Evolutionary conservation across 2,113 vertebrate genomes (phyloP), one percentile per base, ranked within the genome.

Genomic region (Sander lucioperca): DNA sequence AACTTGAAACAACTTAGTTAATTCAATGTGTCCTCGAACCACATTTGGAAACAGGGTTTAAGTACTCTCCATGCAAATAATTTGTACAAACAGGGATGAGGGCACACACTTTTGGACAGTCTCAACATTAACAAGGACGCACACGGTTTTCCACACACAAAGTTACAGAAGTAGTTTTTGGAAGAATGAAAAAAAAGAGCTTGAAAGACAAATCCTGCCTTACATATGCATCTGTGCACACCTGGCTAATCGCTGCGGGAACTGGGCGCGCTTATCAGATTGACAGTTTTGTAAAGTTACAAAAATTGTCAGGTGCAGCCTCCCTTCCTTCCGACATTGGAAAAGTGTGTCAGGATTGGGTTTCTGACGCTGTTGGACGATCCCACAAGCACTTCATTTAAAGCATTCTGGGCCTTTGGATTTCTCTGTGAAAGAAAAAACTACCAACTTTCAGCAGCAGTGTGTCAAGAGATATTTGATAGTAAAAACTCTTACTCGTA

Each of bases 381-480:
- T 72, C 51, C 25, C 51, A 73, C 43, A 21, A 66, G 43, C 7
- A 66, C 21, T 50, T 68, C 8, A 51, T 70, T n/a, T 30, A 33
- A 62, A 39, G 57, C 47, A 43, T n/a, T n/a, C 27, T n/a, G 30
- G 2, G 59, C 53, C n/a, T 5, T 53, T 19, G 9, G 15, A 47
- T 45, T 47, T 36, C 51, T 36, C 33, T 33, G 14, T 48, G 6
- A 57, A 47, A 48, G 51, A 36, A 14, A 33, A 57, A 57, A 72
- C 66, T 14, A 45, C 19, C 23, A 25, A 19, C 58, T 71, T 71
- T 33, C 16, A 53, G 39, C 21, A 10, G 6, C 48, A 45, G 48
- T 45, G 30, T 30, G 33, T 80, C 19, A 19, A 73, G 21, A 3
- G 51, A 48, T 56, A 23, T 18, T 36, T 79, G 16, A 15, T 5